phyloP scores from a whole-genome alignment of 2,888 invertebrate genomes.

The Rhodophaea formosa region DNA sequence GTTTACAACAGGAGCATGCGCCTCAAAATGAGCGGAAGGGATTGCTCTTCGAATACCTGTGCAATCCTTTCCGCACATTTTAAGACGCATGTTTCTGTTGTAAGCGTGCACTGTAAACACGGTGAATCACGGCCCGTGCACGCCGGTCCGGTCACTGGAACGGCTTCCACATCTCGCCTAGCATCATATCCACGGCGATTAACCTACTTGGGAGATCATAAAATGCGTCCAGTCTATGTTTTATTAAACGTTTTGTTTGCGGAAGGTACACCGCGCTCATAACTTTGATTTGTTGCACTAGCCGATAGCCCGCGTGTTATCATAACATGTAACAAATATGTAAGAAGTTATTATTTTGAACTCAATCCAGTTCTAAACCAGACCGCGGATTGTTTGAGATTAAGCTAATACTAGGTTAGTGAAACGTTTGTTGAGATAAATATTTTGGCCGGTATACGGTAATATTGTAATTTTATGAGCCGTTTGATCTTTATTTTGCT shows the following conservation, averaged over 20 bases:
- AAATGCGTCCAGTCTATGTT: conserved; percentile 42
- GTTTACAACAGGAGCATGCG: no score
- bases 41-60: no score
- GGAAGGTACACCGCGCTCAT: conserved; percentile 39
- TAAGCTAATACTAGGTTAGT: conserved; percentile 3
- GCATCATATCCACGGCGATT: conserved; percentile 60
- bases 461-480: neutral
- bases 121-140: conserved; percentile 52
- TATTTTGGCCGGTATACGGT: neutral
- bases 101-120: conserved; percentile 44
- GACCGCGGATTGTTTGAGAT: conserved; percentile 8
- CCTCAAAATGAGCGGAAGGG: no score
- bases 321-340: conserved; percentile 16
- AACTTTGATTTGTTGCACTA: conserved; percentile 17
- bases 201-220: conserved; percentile 60
- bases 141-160: conserved; percentile 53
- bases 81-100: neutral
- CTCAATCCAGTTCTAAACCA: conserved; percentile 9
- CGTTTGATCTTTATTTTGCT: neutral
- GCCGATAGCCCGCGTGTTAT: conserved; percentile 12
- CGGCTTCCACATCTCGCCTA: conserved; percentile 44
- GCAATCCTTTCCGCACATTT: neutral
- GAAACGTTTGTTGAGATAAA: neutral
- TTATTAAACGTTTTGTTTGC: conserved; percentile 52
- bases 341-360: conserved; percentile 16